phyloP scores from a whole-genome alignment of 2,888 invertebrate genomes.

The Argynnis bischoffii region DNA sequence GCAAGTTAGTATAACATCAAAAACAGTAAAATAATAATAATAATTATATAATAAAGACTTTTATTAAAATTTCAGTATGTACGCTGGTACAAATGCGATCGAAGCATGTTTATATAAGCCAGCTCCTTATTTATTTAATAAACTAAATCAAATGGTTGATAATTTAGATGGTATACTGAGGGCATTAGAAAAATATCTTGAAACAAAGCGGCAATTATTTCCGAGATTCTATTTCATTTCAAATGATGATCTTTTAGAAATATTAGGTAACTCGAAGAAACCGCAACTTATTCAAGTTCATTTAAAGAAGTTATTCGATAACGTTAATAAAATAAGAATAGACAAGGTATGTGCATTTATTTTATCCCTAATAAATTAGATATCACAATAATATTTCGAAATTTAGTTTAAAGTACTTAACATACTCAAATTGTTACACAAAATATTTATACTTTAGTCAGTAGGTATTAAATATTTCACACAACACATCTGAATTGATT shows the following conservation, averaged over 20 bases:
- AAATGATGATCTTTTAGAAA: slow-evolving; percentile 88
- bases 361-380: background rate
- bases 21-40: background rate
- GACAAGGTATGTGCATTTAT: slow-evolving; percentile 77
- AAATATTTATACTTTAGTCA: too few relatives aligned
- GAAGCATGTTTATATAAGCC: slow-evolving; percentile 84
- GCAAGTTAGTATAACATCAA: slow-evolving; percentile 54
- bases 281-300: slow-evolving; percentile 93
- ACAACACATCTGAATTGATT: too few relatives aligned
- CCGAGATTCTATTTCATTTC: slow-evolving; percentile 88
- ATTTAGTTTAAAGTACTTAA: too few relatives aligned
- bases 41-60: background rate
- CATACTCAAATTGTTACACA: too few relatives aligned
- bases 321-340: slow-evolving; percentile 88
- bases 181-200: slow-evolving; percentile 92
- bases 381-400: background rate
- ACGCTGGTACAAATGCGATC: slow-evolving; percentile 80
- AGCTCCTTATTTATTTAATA: slow-evolving; percentile 84
- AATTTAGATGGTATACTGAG: slow-evolving; percentile 91
- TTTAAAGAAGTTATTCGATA: slow-evolving; percentile 94
- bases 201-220: slow-evolving; percentile 93
- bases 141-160: slow-evolving; percentile 87
- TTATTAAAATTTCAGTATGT: slow-evolving; percentile 62
- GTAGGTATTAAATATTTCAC: too few relatives aligned
- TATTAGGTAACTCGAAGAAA: slow-evolving; percentile 92